phyloP scores from a whole-genome alignment of 2,797 vertebrate species.

The Tragopan temminckii region DNA sequence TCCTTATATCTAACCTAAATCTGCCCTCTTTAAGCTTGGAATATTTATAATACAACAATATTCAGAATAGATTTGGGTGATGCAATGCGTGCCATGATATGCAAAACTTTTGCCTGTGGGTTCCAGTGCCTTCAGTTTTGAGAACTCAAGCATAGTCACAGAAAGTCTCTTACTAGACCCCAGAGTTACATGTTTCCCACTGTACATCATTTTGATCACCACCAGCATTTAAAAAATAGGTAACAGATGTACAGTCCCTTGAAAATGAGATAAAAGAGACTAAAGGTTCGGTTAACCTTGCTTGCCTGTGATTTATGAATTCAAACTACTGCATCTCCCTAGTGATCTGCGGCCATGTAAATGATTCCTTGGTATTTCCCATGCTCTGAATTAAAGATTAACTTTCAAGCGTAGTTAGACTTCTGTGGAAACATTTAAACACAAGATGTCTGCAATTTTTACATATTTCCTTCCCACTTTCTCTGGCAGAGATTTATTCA shows the following conservation, averaged over 20 bases:
- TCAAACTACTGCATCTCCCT: not conserved
- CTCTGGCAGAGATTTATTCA: not conserved
- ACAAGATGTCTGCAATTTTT: not conserved
- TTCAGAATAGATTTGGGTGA: not conserved
- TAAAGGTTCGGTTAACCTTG: conserved; percentile 9
- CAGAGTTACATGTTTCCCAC: not conserved
- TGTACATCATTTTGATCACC: not conserved
- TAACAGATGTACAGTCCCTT: not conserved
- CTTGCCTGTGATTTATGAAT: conserved; percentile 30
- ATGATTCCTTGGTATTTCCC: conserved; percentile 37
- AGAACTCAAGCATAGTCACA: not conserved
- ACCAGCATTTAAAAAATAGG: not conserved
- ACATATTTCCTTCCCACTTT: conserved; percentile 13
- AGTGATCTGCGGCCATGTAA: conserved; percentile 45
- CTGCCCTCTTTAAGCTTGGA: not conserved
- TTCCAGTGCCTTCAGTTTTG: not conserved
- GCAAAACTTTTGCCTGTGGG: not conserved
- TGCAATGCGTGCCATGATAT: not conserved
- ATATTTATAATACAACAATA: not conserved
- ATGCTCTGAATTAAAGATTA: conserved; percentile 58
- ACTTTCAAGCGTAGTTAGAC: conserved; percentile 18
- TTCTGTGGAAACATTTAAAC: conserved; percentile 42
- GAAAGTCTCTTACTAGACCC: not conserved
- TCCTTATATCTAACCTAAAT: too few species aligned
- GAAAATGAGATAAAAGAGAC: conserved; percentile 23